Conservation (phyloP, 1,140 invertebrate genomes). For the Melipona quadrifasciata region DNA sequence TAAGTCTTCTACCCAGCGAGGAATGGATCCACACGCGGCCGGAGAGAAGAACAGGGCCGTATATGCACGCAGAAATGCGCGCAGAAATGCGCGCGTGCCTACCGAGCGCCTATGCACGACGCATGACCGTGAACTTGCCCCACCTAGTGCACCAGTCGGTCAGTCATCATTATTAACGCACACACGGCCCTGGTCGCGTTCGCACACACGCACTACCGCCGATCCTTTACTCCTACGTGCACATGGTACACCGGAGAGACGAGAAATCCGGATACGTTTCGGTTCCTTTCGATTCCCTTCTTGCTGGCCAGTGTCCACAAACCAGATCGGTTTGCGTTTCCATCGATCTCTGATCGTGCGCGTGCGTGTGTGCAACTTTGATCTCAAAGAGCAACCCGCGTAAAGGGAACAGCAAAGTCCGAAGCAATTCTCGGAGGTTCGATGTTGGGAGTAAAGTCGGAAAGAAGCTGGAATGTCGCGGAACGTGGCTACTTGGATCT, state of each 20-base stretch:
- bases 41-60: conserved; percentile 39
- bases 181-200: conserved; percentile 40
- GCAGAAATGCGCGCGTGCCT: conserved; percentile 51
- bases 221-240: conserved; percentile 46
- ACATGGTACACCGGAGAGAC: conserved; percentile 35
- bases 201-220: conserved; percentile 18
- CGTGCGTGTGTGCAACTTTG: neutral
- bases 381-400: neutral
- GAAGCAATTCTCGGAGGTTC: neutral
- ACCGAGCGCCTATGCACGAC: conserved; percentile 60
- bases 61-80: conserved; percentile 59
- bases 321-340: neutral
- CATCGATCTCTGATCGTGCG: neutral
- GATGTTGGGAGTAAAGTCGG: neutral
- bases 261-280: conserved; percentile 37
- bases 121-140: conserved; percentile 76
- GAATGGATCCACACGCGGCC: conserved; percentile 14
- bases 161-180: conserved; percentile 75
- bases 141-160: conserved; percentile 71
- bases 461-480: neutral
- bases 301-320: conserved; percentile 1
- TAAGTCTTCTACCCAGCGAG: conserved; percentile 38
- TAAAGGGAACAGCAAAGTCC: too few relatives aligned
- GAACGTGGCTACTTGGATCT: neutral
- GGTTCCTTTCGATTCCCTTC: neutral